Conservation (phyloP, 2,888 invertebrate genomes). For the Leptopilina syphax region DNA sequence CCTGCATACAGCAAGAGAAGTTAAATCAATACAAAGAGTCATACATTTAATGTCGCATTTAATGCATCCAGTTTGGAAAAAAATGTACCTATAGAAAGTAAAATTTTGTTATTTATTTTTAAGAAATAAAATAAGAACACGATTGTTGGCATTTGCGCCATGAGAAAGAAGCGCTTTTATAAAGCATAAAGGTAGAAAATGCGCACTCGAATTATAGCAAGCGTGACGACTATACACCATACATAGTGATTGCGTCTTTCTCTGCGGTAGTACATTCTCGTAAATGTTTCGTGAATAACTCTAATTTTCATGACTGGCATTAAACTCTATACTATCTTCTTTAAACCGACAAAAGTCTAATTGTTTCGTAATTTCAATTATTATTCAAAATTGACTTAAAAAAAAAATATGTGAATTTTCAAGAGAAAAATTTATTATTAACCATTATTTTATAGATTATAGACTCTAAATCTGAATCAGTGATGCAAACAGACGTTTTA, state of each 20-base stretch:
- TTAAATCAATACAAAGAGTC: too few relatives aligned
- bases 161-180: constrained; percentile 38
- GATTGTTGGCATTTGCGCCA: constrained; percentile 33
- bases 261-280: background rate
- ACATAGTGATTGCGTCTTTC: constrained; percentile 28
- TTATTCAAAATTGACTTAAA: background rate
- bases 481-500: too few relatives aligned
- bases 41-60: too few relatives aligned
- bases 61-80: too few relatives aligned
- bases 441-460: too few relatives aligned
- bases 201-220: constrained; percentile 32
- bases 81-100: too few relatives aligned
- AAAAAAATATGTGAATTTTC: too few relatives aligned
- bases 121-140: constrained; percentile 2
- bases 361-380: constrained; percentile 17
- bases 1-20: too few relatives aligned
- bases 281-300: constrained; percentile 35
- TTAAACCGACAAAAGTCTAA: constrained; percentile 27
- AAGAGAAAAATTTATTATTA: too few relatives aligned
- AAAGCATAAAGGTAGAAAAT: constrained; percentile 35
- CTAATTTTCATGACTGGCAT: constrained; percentile 16
- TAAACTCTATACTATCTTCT: background rate
- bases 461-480: too few relatives aligned
- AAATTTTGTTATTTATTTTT: too few relatives aligned
- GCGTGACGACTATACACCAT: constrained; percentile 24